These are phyloP conservation scores for Epizoanthus rinbou DNA, from an alignment of 92 coral and sea anemone genomes.

Conservation along the genomic window DNA sequence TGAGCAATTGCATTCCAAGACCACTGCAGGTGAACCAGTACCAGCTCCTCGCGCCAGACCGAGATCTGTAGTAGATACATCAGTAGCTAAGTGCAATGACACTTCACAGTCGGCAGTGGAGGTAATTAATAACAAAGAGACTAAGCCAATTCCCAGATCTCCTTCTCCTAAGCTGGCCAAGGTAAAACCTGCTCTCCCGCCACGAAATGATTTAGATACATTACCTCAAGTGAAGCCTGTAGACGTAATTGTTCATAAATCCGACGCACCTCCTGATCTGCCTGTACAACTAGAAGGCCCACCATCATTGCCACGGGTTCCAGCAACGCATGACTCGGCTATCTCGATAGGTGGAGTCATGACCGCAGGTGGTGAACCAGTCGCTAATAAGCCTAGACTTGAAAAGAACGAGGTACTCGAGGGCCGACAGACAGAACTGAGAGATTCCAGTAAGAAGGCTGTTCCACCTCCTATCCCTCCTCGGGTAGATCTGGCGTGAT, in stretches of 20 bases:
- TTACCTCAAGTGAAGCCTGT: neutral
- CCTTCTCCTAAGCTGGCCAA: constrained; percentile 13
- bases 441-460: neutral
- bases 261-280: neutral
- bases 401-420: too few relatives aligned
- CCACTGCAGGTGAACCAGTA: neutral
- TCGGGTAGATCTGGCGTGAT: constrained; percentile 34
- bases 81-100: neutral
- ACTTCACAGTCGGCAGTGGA: neutral
- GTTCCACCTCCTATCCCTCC: constrained; percentile 40
- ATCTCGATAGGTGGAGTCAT: neutral
- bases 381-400: too few relatives aligned
- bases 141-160: constrained; percentile 5
- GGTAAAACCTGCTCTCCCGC: constrained; percentile 34
- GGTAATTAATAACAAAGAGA: neutral
- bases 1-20: neutral
- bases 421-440: neutral
- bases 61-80: constrained; percentile 1
- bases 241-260: neutral
- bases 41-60: constrained; percentile 30
- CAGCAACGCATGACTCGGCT: neutral
- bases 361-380: too few relatives aligned
- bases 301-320: neutral
- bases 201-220: constrained; percentile 26
- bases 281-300: neutral